phyloP scores from a whole-genome alignment of 2,888 invertebrate genomes.

The Galerucella nymphaeae region DNA sequence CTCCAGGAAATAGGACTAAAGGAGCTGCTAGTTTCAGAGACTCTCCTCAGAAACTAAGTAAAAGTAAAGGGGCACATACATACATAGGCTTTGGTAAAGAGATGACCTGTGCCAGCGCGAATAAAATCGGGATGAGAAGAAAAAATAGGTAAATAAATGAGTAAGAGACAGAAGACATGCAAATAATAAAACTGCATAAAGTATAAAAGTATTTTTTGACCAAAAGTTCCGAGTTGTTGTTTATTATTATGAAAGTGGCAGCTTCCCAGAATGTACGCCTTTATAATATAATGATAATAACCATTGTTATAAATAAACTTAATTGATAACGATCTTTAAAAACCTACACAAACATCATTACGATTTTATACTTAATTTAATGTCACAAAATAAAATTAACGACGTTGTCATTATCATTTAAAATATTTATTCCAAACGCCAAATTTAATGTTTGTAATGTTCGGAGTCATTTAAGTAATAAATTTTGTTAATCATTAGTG shows the following conservation, averaged over 20 bases:
- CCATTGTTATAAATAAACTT: constrained; percentile 3
- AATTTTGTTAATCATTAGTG: constrained; percentile 23
- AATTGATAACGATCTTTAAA: constrained; percentile 3
- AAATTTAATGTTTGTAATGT: constrained; percentile 20
- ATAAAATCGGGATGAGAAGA: too few relatives aligned
- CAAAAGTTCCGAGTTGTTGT: background rate
- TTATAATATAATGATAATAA: background rate
- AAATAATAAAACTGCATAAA: too few relatives aligned
- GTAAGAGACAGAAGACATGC: too few relatives aligned
- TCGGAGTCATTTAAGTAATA: constrained; percentile 14
- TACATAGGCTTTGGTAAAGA: too few relatives aligned
- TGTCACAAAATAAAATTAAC: constrained; percentile 24
- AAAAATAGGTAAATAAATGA: too few relatives aligned
- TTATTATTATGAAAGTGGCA: background rate
- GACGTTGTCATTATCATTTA: constrained; percentile 22
- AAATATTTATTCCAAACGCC: constrained; percentile 16
- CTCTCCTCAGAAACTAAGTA: too few relatives aligned
- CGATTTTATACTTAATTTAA: background rate
- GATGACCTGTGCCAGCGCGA: too few relatives aligned
- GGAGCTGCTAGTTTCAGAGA: too few relatives aligned
- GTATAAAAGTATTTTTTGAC: background rate
- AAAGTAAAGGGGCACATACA: too few relatives aligned
- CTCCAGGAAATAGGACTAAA: too few relatives aligned
- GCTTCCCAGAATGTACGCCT: background rate
- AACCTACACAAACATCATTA: constrained; percentile 10